Evolutionary conservation across 2,797 vertebrate species (phyloP).

Genomic region (Danio jaintianensis): DNA sequence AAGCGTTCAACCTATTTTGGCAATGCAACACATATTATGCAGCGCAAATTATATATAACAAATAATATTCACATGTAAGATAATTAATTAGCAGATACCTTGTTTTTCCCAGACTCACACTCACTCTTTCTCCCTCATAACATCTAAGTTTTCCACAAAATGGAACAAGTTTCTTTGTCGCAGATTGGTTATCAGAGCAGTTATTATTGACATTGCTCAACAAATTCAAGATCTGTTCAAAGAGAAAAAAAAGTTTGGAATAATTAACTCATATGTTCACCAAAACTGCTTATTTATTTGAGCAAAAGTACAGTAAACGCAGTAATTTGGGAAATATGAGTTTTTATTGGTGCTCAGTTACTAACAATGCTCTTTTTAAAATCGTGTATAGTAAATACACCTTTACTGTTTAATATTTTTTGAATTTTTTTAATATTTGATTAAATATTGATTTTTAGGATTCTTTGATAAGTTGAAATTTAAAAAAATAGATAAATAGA

Average conservation of each 20-base stretch:
- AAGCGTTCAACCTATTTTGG: slow-evolving; percentile 66
- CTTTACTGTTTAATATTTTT: no score
- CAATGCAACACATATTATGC: background rate
- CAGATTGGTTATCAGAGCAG: slow-evolving; percentile 3
- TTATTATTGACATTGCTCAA: background rate
- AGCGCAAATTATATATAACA: slow-evolving; percentile 15
- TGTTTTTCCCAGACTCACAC: slow-evolving; percentile 71
- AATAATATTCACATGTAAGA: slow-evolving; percentile 9
- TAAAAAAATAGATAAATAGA: no score
- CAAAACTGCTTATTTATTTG: background rate
- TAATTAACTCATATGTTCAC: background rate
- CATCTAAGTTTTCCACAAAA: slow-evolving; percentile 59
- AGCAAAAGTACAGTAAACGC: background rate
- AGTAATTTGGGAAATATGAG: no score
- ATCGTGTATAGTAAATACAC: no score
- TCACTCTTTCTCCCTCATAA: slow-evolving; percentile 37
- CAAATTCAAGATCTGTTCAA: slow-evolving; percentile 31
- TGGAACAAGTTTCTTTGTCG: background rate
- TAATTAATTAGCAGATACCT: slow-evolving; percentile 65
- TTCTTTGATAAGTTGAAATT: no score
- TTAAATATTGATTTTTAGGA: no score
- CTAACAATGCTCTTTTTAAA: no score
- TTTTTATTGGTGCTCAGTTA: no score
- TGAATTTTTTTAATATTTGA: no score
- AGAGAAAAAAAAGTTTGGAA: background rate